Evolutionary conservation across 2,113 vertebrate species (phyloP), one percentile per base, ranked within the genome.

Genomic region (Lepisosteus oculatus): DNA sequence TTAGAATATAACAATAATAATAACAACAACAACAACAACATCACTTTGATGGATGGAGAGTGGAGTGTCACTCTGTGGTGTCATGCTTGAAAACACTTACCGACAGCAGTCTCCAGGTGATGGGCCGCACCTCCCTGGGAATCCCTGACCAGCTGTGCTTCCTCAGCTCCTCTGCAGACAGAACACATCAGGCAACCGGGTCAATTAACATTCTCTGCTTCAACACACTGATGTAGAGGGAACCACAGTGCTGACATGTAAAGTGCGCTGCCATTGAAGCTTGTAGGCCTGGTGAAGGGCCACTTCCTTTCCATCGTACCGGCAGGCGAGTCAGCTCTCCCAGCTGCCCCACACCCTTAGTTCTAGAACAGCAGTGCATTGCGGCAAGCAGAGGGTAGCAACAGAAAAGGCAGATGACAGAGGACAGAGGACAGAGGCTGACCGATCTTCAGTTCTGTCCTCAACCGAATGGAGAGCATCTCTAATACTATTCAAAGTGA

Each of bases 81-180:
- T 43, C 0, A 13, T 59, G 6, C 7, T n/a, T 6, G n/a, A 1
- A 14, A 2, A 6, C 55, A 56, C 8, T 92, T 80, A 93, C 97
- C 82, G 96, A 98, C 69, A 99, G 90, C 55, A 99, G 96, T 74
- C 97, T 95, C 97, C 97, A 99, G 0, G 97, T 99, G 83, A 98
- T 87, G 0, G 97, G 96, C 3, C 97, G 94, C 29, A 99, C 95
- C 74, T 98, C 96, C 71, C 94, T 89, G 44, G 97, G 97, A 74
- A 98, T 95, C 0, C 97, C 97, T 1, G 97, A 97, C 97, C 97
- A 99, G 89, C 97, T 99, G 89, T 93, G 96, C 72, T 96, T 98
- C 79, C 96, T 94, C 74, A 99, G 88, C 79, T 98, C 97, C 85
- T 99, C 97, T 99, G 90, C 69, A 89, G 88, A 87, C 45, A 56